phyloP scores from a whole-genome alignment of 2,113 vertebrate species.

The Hippoglossus stenolepis region DNA sequence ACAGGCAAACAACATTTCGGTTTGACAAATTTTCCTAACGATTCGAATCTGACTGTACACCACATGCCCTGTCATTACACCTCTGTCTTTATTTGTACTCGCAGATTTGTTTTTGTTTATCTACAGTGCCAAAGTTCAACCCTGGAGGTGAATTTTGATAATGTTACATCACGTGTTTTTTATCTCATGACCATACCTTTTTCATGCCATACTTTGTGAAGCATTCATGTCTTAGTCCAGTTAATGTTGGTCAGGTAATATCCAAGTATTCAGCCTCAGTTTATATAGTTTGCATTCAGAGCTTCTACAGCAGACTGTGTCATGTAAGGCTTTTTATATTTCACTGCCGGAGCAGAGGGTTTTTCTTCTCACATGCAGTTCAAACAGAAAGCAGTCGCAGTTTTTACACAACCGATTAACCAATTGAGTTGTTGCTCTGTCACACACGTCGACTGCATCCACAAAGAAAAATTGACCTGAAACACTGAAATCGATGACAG shows the following conservation, averaged over 20 bases:
- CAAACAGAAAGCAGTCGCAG: constrained; percentile 20
- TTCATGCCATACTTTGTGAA: constrained; percentile 19
- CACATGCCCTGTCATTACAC: constrained; percentile 26
- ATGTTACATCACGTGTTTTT: constrained; percentile 5
- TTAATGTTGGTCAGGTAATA: constrained; percentile 6
- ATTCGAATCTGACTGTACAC: constrained; percentile 23
- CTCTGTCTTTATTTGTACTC: constrained; percentile 32
- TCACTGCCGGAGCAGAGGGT: constrained; percentile 15
- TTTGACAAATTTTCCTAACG: constrained; percentile 51
- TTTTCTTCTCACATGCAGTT: constrained; percentile 23
- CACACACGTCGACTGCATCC: constrained; percentile 9
- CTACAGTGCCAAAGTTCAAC: constrained; percentile 78
- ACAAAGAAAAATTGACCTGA: constrained; percentile 15
- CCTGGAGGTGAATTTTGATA: constrained; percentile 73
- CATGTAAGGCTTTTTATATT: constrained; percentile 39
- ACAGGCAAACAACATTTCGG: constrained; percentile 47
- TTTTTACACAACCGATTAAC: constrained; percentile 14
- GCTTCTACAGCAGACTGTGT: constrained; percentile 19
- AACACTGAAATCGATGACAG: constrained; percentile 19
- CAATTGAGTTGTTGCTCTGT: constrained; percentile 2
- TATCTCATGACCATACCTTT: constrained; percentile 29
- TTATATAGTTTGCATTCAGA: constrained; percentile 48
- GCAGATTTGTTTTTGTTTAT: constrained; percentile 31
- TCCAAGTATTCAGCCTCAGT: not conserved
- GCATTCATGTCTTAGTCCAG: constrained; percentile 35